Evolutionary conservation across 2,888 invertebrate genomes (phyloP).

Genomic region (Drosophila subsilvestris): DNA sequence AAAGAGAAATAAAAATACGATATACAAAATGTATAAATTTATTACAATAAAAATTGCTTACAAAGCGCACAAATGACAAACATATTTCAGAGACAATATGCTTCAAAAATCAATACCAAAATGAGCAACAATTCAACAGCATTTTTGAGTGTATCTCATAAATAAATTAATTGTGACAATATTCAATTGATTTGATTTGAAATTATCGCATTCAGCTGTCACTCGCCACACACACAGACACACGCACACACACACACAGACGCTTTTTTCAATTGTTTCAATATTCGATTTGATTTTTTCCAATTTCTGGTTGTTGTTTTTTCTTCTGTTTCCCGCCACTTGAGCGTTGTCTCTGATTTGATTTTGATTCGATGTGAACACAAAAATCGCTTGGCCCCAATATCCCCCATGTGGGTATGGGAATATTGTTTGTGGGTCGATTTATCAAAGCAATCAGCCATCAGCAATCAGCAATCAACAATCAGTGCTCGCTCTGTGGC

Average conservation of each 20-base stretch:
- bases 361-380: conserved; percentile 44
- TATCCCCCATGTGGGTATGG: conserved; percentile 20
- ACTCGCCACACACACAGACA: conserved; percentile 44
- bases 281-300: conserved; percentile 35
- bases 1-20: not conserved
- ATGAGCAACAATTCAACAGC: conserved; percentile 24
- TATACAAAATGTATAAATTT: conserved; percentile 1
- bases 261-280: conserved; percentile 61
- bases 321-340: conserved; percentile 20
- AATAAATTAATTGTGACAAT: conserved; percentile 83
- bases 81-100: conserved; percentile 50
- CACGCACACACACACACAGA: conserved; percentile 35
- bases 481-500: no score
- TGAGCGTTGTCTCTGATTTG: conserved; percentile 34
- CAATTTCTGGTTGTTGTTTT: conserved; percentile 16
- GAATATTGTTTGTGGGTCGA: conserved; percentile 5
- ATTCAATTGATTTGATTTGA: conserved; percentile 81
- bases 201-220: conserved; percentile 79
- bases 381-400: conserved; percentile 42
- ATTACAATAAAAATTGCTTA: conserved; percentile 30
- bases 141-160: conserved; percentile 67
- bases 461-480: not conserved
- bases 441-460: conserved; percentile 27
- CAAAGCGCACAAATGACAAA: conserved; percentile 37
- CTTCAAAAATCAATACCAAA: conserved; percentile 29